Base-by-base conservation (phyloP, 2,888 invertebrate species). In the Trilocha varians region DNA sequence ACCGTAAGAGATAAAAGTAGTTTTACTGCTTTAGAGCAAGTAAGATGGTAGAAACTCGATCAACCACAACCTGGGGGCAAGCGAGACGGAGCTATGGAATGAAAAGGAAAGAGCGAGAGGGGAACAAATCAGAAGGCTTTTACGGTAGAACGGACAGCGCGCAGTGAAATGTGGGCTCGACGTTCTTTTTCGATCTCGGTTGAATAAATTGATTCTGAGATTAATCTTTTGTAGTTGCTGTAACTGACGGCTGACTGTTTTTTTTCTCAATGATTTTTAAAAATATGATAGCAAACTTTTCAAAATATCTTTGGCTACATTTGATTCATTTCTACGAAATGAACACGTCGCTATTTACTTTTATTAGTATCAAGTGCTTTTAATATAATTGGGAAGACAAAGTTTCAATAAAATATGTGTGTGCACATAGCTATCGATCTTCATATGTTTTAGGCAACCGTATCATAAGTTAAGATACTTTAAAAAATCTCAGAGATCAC, bases 41-140 rank as follows among this genome's bases (percentile, higher is more conserved):
- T 76, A 80, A 78, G 83, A 83, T 78, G 80, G 82, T 78, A 78
- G 78, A 79, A 83, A 83, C 79, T 83, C 76, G 80, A 84, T 82
- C 83, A 78, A 64, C 65, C 74, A 62, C 68, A 61, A 65, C 66
- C 61, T 61, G 51, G 55, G 76, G 55, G 65, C 45, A 65, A 82
- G 61, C 49, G 70, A 64, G 73, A 77, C 32, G 45, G 52, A 36
- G 48, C 25, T 60, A 46, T 48, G 40, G 51, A 46, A 48, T 45
- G 43, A 44, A 32, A 34, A 53, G 36, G 64, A 59, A 60, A 39
- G 70, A 70, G 59, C 48, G 70, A 76, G 70, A 72, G 58, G 57
- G 71, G 67, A 47, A 62, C 57, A 57, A 62, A 78, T 76, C 79
- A 73, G 83, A 80, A 80, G 84, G 85, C 83, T 85, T 82, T 85